A percentile compares a stretch with the other conserved stretches of the same genome.
Evolutionary conservation across 2,113 vertebrate species (phyloP).

Genomic region (Lasiurus borealis): DNA sequence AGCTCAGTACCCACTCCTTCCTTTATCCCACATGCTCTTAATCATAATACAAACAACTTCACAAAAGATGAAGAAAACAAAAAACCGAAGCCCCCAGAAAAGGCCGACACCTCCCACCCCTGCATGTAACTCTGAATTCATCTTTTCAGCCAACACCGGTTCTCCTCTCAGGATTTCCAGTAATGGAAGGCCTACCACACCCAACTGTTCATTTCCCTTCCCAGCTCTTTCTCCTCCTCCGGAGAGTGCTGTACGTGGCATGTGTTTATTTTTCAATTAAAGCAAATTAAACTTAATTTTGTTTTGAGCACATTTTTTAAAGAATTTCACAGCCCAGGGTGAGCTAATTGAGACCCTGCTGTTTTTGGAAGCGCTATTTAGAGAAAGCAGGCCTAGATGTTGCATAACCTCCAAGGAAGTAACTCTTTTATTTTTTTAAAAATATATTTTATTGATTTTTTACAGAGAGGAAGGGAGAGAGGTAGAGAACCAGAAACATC

Average conservation of each 20-base stretch:
- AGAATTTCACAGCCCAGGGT: conserved; percentile 77
- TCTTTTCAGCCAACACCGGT: conserved; percentile 39
- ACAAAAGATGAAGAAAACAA: background rate
- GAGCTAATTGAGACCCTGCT: conserved; percentile 82
- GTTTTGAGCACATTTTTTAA: conserved; percentile 71
- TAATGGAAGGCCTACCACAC: conserved; percentile 43
- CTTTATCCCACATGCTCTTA: background rate
- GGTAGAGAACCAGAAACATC: no score
- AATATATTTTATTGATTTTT: no score
- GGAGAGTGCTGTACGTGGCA: conserved; percentile 70
- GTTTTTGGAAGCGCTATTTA: conserved; percentile 73
- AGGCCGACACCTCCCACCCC: background rate
- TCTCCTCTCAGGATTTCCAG: conserved; percentile 27
- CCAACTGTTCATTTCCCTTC: conserved; percentile 73
- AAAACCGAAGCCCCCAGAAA: background rate
- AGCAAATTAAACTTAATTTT: conserved; percentile 83
- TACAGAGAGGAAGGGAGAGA: no score
- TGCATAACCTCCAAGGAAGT: conserved; percentile 10
- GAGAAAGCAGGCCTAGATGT: conserved; percentile 37
- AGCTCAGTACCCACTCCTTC: background rate
- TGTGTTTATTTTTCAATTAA: conserved; percentile 84
- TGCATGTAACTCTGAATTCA: conserved; percentile 43
- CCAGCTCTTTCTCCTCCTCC: conserved; percentile 56
- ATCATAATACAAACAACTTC: background rate
- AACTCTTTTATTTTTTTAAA: no score